Base-by-base conservation (phyloP, 2,113 vertebrate genomes). In the Nothobranchius furzeri region DNA sequence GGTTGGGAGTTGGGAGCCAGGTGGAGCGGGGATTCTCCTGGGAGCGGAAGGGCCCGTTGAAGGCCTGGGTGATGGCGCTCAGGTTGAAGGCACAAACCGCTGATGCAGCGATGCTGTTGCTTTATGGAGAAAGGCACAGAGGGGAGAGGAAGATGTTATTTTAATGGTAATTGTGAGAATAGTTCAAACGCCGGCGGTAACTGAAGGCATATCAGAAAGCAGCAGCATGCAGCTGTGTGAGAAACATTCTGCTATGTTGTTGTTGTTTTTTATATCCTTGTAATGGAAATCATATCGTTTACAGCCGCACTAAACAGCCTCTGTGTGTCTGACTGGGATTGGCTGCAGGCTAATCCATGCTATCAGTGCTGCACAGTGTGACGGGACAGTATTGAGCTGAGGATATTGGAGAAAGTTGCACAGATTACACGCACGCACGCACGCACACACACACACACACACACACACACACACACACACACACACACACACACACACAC, bases 81-180 rank as follows among this genome's bases (percentile, higher is more conserved):
- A 99, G 94, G 92, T 99, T 99, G 93, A 96, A 99, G 83, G 96
- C 96, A 78, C 98, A 99, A 80, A 99, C 95, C 15, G 98, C 97
- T 10, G 97, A 99, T 6, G 97, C 96, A 35, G 96, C 96, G 11
- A 99, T 98, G 80, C 96, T 98, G 90, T 98, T 99, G 87, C 98
- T 99, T 88, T 85, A 94, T 83, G 49, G 50, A 25, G 77, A 73
- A 15, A 83, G 4, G 12, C 17, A 48, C 0, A 8, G 8, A 24
- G 9, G 25, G 1, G 15, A 66, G 36, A 9, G 24, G 48, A 51
- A 62, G 0, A 71, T 9, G 48, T 67, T 45, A 7, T 53, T 70
- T 75, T 30, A 68, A 79, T 59, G 62, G 45, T 45, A 20, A 77
- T 58, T 48, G 76, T 68, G 46, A 71, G n/a, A 73, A 64, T 45